Conservation (phyloP, 92 coral and sea anemone species). For the Porites cylindrica region DNA sequence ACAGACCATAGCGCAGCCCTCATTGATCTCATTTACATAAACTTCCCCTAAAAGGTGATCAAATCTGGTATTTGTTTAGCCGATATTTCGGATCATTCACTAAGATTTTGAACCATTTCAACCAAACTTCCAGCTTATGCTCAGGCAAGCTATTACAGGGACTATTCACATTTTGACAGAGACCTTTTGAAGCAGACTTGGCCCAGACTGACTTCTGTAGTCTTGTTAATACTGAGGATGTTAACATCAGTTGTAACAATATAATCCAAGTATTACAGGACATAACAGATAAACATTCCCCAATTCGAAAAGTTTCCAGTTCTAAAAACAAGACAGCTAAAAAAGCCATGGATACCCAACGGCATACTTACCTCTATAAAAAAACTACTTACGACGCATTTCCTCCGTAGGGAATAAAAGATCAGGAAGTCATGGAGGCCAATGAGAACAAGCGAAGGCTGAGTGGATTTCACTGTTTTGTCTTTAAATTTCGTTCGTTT, state of each 20-base stretch:
- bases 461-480: no score
- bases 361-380: constrained; percentile 52
- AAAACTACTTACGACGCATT: constrained; percentile 41
- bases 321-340: constrained; percentile 23
- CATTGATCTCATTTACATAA: constrained; percentile 34
- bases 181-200: constrained; percentile 48
- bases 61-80: constrained; percentile 70
- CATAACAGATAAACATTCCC: constrained; percentile 47
- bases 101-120: constrained; percentile 56
- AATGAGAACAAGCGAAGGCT: no score
- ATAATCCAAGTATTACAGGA: constrained; percentile 34
- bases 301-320: constrained; percentile 44
- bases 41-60: constrained; percentile 39
- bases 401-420: constrained; percentile 5
- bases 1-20: constrained; percentile 30
- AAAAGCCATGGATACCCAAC: constrained; percentile 53
- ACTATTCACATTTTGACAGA: constrained; percentile 57
- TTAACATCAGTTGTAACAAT: constrained; percentile 37
- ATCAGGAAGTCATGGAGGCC: no score
- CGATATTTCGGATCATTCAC: constrained; percentile 69
- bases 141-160: constrained; percentile 53
- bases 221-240: not conserved
- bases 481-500: no score
- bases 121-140: constrained; percentile 33
- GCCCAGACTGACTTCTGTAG: constrained; percentile 39